Evolutionary conservation across 1,140 invertebrate genomes (phyloP).

Genomic region (Rhopalosiphum maidis): DNA sequence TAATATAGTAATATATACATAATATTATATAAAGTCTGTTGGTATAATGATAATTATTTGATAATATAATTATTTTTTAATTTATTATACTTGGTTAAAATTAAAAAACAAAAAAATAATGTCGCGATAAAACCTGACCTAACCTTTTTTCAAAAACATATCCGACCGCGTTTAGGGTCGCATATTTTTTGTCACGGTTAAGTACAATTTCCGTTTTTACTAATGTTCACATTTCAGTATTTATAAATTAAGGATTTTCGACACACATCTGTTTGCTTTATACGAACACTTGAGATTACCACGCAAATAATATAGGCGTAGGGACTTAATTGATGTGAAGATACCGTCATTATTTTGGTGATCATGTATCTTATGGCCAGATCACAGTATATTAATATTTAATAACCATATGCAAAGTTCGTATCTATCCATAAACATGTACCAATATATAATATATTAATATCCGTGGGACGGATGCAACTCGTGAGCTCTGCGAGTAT

Average conservation of each 20-base stretch:
- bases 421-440: background rate
- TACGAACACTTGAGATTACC: background rate
- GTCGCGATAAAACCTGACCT: background rate
- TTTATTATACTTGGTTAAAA: background rate
- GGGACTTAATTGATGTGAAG: background rate
- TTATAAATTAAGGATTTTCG: background rate
- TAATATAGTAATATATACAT: too few species aligned
- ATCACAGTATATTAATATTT: conserved; percentile 12
- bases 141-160: background rate
- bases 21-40: background rate
- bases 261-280: background rate
- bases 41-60: background rate
- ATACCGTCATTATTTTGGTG: background rate
- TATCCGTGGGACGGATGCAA: conserved; percentile 24
- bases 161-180: background rate
- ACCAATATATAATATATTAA: background rate
- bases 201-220: conserved; percentile 24
- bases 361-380: background rate
- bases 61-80: background rate
- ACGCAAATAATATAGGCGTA: conserved; percentile 1
- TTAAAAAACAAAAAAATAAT: background rate
- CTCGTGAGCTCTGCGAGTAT: background rate
- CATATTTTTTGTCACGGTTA: background rate
- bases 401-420: background rate
- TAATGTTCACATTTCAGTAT: background rate